Conservation (phyloP, 2,113 vertebrate genomes). For the Oreochromis spilurus region DNA sequence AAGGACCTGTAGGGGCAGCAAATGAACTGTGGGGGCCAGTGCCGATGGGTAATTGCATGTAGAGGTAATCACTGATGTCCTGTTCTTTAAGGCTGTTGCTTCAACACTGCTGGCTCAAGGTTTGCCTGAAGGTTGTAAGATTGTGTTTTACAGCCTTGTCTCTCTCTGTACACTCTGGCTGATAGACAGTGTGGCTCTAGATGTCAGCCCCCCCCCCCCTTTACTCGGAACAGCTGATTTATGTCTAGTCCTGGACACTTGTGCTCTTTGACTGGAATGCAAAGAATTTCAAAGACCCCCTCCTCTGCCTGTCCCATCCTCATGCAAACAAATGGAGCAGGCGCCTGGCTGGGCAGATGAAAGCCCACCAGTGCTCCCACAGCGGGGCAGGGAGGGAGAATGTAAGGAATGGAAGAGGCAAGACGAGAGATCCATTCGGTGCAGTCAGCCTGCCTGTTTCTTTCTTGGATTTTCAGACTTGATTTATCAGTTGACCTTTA, state of each 20-base stretch:
- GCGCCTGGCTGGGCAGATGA: constrained; percentile 56
- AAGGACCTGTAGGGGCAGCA: not conserved
- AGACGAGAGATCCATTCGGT: constrained; percentile 42
- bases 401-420: constrained; percentile 66
- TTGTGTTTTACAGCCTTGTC: constrained; percentile 40
- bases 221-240: constrained; percentile 70
- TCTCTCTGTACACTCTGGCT: not conserved
- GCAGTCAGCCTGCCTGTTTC: constrained; percentile 6
- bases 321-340: constrained; percentile 67
- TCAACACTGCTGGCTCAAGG: constrained; percentile 24
- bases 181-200: constrained; percentile 1
- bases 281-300: constrained; percentile 68
- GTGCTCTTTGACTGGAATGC: constrained; percentile 69
- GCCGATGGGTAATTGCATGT: not conserved
- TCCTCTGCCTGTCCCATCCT: constrained; percentile 57
- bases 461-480: not conserved
- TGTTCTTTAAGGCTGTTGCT: not conserved
- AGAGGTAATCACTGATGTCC: not conserved
- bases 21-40: not conserved
- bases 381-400: constrained; percentile 57
- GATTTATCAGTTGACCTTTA: not conserved
- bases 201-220: not conserved
- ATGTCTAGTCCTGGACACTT: constrained; percentile 67
- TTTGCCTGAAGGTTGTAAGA: constrained; percentile 33
- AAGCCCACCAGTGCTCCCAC: constrained; percentile 59